Base-by-base conservation (phyloP, 1,140 invertebrate genomes). In the Brevipalpus yothersi region DNA sequence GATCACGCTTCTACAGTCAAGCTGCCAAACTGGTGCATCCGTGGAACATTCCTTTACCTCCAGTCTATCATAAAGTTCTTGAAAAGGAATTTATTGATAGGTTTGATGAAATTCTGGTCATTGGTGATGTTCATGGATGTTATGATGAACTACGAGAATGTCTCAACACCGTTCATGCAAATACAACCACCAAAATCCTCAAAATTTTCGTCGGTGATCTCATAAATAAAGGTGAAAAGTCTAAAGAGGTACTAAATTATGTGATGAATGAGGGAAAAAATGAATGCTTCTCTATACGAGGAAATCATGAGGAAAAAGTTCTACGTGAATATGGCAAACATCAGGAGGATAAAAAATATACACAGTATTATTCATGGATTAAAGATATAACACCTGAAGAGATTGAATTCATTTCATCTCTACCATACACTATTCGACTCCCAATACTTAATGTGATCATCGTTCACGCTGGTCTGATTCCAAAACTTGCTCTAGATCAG, bases 101-200 rank as follows among this genome's bases (percentile, higher is more conserved):
- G 17, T 65, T 59, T 42, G 55, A 61, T n/a, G 66, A 66, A 60
- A 61, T 73, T 12, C 63, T 73, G 40, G 63, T 72, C 39, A 66
- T 73, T 31, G 72, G 72, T 13, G 72, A 73, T 61, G 65, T 73
- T 1, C 72, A 73, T 61, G 72, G 71, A 2, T 73, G 72, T 61
- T 67, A 61, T 47, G 68, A 69, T 53, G 72, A 73, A 63, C 61
- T 72, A 23, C 13, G 62, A 13, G 65, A 68, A 19, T 57, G 71
- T 3, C 61, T 72, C 5, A n/a, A 63, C 17, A 59, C 53, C 17
- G 43, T 54, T 4, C 49, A 64, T 42, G 19, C 7, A 1, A 10
- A 12, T 51, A 53, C 23, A 5, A 60, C 40, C 21, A 53, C 17
- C 13, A 58, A 66, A 45, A 62, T 65, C 13, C 58, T 72, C 39